phyloP scores from a whole-genome alignment of 23 tunicate species.

The Diplosoma virens region DNA sequence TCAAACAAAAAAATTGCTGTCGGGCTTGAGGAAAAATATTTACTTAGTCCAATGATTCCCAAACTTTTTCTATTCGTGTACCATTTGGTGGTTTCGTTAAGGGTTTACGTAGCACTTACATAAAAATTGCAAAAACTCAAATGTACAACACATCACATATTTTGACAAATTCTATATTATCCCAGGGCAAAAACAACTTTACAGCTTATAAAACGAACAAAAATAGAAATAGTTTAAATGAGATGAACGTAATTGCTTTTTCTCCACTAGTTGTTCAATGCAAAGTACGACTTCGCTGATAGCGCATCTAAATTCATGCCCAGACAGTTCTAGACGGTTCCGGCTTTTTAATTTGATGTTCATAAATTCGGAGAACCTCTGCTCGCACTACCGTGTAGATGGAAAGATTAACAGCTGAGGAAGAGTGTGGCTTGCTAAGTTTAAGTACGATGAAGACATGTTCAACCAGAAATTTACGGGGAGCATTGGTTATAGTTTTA shows the following conservation, averaged over 20 bases:
- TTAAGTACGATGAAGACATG: constrained; percentile 21
- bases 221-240: neutral
- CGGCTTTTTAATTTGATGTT: too few relatives aligned
- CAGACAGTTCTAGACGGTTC: too few relatives aligned
- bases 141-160: neutral
- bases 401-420: constrained; percentile 18
- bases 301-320: too few relatives aligned
- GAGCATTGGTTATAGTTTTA: too few relatives aligned
- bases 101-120: constrained; percentile 27
- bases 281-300: too few relatives aligned
- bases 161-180: neutral
- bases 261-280: constrained; percentile 4
- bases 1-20: too few relatives aligned
- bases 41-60: constrained; percentile 14
- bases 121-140: neutral
- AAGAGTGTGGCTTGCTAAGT: constrained; percentile 21
- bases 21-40: too few relatives aligned
- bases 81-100: constrained; percentile 5
- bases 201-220: neutral
- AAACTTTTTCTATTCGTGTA: constrained; percentile 28
- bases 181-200: neutral
- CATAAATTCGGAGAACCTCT: too few relatives aligned
- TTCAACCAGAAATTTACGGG: constrained; percentile 52
- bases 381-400: too few relatives aligned
- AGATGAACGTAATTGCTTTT: neutral